phyloP scores from a whole-genome alignment of 2,888 invertebrate species.

The Lasioglossum figueresi region DNA sequence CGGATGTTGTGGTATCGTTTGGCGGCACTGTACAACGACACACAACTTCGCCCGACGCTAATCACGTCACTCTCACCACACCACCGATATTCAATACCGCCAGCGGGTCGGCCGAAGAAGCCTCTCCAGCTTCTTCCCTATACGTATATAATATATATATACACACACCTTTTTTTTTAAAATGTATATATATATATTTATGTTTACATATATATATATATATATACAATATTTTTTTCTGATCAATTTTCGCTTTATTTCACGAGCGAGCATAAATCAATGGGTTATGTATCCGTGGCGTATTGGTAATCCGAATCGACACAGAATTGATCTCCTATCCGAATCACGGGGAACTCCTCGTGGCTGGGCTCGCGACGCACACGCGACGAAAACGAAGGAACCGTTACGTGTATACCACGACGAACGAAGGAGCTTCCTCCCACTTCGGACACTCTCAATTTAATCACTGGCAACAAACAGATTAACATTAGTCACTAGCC shows the following conservation, averaged over 20 bases:
- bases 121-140: conserved; percentile 18
- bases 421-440: conserved; percentile 55
- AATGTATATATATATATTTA: background rate
- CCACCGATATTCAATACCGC: conserved; percentile 63
- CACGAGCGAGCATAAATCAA: conserved; percentile 41
- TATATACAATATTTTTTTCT: background rate
- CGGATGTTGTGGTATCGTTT: conserved; percentile 84
- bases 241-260: conserved; percentile 24
- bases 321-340: conserved; percentile 39
- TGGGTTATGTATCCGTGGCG: conserved; percentile 32
- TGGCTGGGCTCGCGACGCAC: conserved; percentile 41
- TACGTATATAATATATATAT: background rate
- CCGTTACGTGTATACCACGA: conserved; percentile 62
- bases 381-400: conserved; percentile 53
- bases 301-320: conserved; percentile 17
- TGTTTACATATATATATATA: background rate
- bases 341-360: conserved; percentile 36
- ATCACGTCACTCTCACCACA: conserved; percentile 71
- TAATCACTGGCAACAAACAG: conserved; percentile 65
- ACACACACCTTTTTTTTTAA: background rate
- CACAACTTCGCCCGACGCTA: conserved; percentile 80
- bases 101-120: conserved; percentile 52
- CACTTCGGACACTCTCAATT: conserved; percentile 63
- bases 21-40: conserved; percentile 84
- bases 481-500: conserved; percentile 75